phyloP scores from a whole-genome alignment of 2,888 invertebrate species.

The Hyles lineata region DNA sequence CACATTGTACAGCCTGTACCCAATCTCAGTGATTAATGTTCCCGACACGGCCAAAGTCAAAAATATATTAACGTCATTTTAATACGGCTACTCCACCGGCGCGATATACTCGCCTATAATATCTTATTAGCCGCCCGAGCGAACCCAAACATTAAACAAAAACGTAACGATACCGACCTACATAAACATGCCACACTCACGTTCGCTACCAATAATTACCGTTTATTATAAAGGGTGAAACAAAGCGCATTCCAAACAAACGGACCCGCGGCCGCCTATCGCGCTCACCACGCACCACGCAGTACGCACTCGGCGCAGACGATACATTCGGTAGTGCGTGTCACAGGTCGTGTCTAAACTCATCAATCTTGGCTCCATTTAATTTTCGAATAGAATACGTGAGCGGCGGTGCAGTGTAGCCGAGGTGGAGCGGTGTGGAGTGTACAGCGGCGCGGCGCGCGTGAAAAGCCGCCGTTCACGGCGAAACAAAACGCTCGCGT shows the following conservation, averaged over 20 bases:
- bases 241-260: slow-evolving; percentile 75
- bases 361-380: slow-evolving; percentile 83
- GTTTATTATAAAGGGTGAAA: slow-evolving; percentile 77
- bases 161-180: slow-evolving; percentile 61
- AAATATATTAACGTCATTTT: slow-evolving; percentile 73
- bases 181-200: slow-evolving; percentile 55
- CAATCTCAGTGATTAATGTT: slow-evolving; percentile 62
- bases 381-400: slow-evolving; percentile 72
- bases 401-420: slow-evolving; percentile 45
- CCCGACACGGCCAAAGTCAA: slow-evolving; percentile 56
- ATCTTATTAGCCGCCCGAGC: slow-evolving; percentile 74
- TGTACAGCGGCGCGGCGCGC: slow-evolving; percentile 38
- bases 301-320: slow-evolving; percentile 40
- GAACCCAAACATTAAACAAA: slow-evolving; percentile 72
- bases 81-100: slow-evolving; percentile 65
- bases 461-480: slow-evolving; percentile 64
- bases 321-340: slow-evolving; percentile 81
- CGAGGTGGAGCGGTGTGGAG: slow-evolving; percentile 27
- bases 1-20: slow-evolving; percentile 45
- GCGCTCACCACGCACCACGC: not conserved
- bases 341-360: slow-evolving; percentile 82
- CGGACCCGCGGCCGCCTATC: slow-evolving; percentile 33
- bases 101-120: slow-evolving; percentile 56
- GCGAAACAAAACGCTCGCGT: slow-evolving; percentile 76
- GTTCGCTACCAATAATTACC: slow-evolving; percentile 76